Evolutionary conservation across 1,140 invertebrate genomes (phyloP), one percentile per base, ranked within the genome.

Genomic region (Zaprionus capensis): DNA sequence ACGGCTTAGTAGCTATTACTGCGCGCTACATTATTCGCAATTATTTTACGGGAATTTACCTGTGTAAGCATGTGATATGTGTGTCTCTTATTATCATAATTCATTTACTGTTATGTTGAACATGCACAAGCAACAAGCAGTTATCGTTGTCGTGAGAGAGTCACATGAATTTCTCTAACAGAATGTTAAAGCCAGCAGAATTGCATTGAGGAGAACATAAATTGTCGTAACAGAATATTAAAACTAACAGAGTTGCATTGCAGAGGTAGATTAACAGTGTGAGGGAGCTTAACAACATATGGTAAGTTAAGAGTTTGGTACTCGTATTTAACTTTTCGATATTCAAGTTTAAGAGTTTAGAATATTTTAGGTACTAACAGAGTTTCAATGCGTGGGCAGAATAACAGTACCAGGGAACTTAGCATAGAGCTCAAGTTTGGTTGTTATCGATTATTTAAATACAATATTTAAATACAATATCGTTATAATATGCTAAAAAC

Each of bases 21-120:
- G 11, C 17, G 20, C 46, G 11, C 46, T 51, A 11, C 31, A 34
- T 51, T 51, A 11, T 51, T 22, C 20, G 22, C 46, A 51, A 51
- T 51, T 51, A 51, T 51, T 51, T 5, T 6, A 51, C 11, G 20
- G 20, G 46, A 51, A 51, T 51, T 51, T 51, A 51, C 46, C 46
- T 22, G 46, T 4, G 22, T 6, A 51, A 24, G 24, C 20, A 24
- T 51, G 41, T 46, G 15, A 22, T 11, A 22, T 51, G 46, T 56
- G 34, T 20, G n/a, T 15, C 34, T 31, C 22, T 41, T 49, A 65
- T 65, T 56, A 65, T 24, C 63, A 55, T 55, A 38, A 55, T 55
- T 38, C 22, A 65, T 22, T 66, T 66, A 57, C 36, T 44, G 64
- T 66, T 31, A 56, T 57, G 31, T 34, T 20, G 12, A 46, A 14